Conservation (phyloP, 2,797 vertebrate genomes). For the Paedocypris micromegethes region DNA sequence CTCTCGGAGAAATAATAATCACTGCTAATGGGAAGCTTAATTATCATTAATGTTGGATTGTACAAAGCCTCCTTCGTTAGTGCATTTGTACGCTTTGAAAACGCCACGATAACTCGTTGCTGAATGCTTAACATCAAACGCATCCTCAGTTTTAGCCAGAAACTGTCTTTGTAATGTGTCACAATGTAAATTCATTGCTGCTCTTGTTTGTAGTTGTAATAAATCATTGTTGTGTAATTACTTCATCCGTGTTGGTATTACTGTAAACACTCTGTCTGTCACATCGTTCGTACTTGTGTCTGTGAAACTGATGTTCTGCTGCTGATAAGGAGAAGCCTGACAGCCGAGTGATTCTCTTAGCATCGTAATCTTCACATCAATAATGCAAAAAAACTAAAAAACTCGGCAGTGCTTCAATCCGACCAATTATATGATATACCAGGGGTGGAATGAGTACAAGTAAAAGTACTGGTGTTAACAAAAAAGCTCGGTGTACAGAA, state of each 20-base stretch:
- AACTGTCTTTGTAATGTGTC: conserved; percentile 21
- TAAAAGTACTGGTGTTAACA: too few species aligned
- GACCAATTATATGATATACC: conserved; percentile 29
- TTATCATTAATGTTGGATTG: conserved; percentile 23
- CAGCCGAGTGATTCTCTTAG: conserved; percentile 36
- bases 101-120: neutral
- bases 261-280: conserved; percentile 20
- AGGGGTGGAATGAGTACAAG: too few species aligned
- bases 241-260: conserved; percentile 31
- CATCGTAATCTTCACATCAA: conserved; percentile 32
- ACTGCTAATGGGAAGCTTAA: conserved; percentile 22
- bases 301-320: conserved; percentile 22
- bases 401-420: conserved; percentile 30
- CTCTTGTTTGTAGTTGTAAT: conserved; percentile 36
- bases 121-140: conserved; percentile 8
- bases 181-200: neutral
- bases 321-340: conserved; percentile 30
- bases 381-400: conserved; percentile 23
- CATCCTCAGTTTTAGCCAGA: conserved; percentile 43
- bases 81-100: conserved; percentile 3
- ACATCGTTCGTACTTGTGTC: conserved; percentile 17
- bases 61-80: conserved; percentile 5
- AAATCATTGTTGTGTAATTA: conserved; percentile 36
- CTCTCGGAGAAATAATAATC: conserved; percentile 16
- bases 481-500: too few species aligned